A percentile compares a stretch with the other conserved stretches of the same genome.
These are phyloP conservation scores for Sander vitreus DNA, from an alignment of 2,113 vertebrate genomes.

Conservation along the genomic window DNA sequence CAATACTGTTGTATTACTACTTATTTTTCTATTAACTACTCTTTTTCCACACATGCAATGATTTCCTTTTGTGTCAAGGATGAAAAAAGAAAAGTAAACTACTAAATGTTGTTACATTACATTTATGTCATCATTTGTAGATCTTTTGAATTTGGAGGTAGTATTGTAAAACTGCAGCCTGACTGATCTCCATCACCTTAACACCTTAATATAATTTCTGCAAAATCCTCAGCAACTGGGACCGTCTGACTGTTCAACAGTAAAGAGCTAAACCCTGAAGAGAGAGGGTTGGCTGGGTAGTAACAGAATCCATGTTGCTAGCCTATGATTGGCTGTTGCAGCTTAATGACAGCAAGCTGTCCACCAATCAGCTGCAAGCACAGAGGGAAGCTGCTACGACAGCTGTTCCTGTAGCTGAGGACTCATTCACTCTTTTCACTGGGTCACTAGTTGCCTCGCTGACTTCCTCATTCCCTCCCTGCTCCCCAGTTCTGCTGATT, in stretches of 20 bases:
- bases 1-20: too few relatives aligned
- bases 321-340: constrained; percentile 54
- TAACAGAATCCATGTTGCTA: constrained; percentile 52
- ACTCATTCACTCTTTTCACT: constrained; percentile 22
- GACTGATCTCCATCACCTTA: background rate
- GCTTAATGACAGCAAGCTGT: constrained; percentile 56
- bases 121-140: too few relatives aligned
- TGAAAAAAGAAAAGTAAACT: too few relatives aligned
- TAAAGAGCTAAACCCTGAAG: constrained; percentile 1
- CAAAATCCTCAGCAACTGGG: background rate
- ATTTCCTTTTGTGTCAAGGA: too few relatives aligned
- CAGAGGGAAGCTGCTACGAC: constrained; percentile 34
- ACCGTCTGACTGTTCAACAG: background rate
- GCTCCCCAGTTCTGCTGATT: too few relatives aligned
- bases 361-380: constrained; percentile 52
- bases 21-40: too few relatives aligned
- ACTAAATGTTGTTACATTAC: too few relatives aligned
- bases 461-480: too few relatives aligned
- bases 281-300: constrained; percentile 32
- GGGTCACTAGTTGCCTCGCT: background rate
- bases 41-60: too few relatives aligned
- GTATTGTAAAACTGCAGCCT: too few relatives aligned
- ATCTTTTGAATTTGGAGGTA: too few relatives aligned
- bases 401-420: constrained; percentile 68
- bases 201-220: background rate